Base-by-base conservation (phyloP, 1,140 invertebrate genomes). In the Helicoverpa armigera region DNA sequence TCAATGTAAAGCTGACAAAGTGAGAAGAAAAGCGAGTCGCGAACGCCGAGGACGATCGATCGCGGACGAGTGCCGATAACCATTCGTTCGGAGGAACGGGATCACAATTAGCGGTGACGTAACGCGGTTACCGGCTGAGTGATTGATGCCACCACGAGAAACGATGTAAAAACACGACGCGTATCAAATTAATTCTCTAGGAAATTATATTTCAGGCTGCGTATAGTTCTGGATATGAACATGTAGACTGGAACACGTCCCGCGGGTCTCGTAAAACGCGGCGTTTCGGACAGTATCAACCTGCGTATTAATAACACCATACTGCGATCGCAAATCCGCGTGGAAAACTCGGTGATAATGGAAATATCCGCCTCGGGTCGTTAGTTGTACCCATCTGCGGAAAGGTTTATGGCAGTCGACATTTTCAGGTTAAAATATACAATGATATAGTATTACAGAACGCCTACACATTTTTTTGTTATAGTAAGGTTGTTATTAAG, bases 41-140 rank as follows among this genome's bases (percentile, higher is more conserved):
- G 65, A 73, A 23, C 50, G 18, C 58, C 58, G 81, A 83, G 54
- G 77, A 72, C 80, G 82, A 91, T 93, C 90, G 91, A 93, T 93
- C 61, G 82, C 77, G 79, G 80, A 86, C 88, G 86, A 88, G 65
- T 82, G 85, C 85, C 85, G 88, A 90, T 89, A 89, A 81, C 86
- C 60, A 58, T 80, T 84, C 81, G 58, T 83, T 77, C 58, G 56
- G 82, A 69, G 83, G 78, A 83, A 79, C 84, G 88, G 85, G 89
- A 91, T 91, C 87, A 91, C 91, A 93, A 93, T 93, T 93, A 93
- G 89, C 85, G 88, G 87, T 79, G 87, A 85, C 83, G 89, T 91
- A 91, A 93, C 84, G 87, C 86, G 89, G 90, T 89, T 91, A 92
- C 89, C 90, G 88, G 83, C 83, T 82, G 77, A 80, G 92, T 91